A percentile compares a stretch with the other conserved stretches of the same genome.
Conservation (phyloP, 2,797 vertebrate genomes). For the Epinephelus malabaricus region DNA sequence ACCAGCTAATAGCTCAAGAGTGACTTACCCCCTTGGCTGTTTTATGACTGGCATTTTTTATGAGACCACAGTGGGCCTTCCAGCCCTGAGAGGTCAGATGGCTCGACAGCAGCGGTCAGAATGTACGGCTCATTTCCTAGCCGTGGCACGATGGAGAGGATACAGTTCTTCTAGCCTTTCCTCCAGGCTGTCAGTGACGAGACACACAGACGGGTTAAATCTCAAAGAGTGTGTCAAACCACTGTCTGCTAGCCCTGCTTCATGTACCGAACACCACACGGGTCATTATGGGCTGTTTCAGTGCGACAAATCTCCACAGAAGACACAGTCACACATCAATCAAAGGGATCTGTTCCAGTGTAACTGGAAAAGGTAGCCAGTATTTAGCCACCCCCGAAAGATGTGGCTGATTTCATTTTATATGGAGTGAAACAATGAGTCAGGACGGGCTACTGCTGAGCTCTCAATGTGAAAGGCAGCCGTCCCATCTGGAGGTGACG, state of each 20-base stretch:
- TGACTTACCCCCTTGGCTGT: constrained; percentile 74
- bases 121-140: constrained; percentile 79
- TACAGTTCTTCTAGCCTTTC: constrained; percentile 65
- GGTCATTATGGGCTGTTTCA: constrained; percentile 57
- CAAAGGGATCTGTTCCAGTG: constrained; percentile 43
- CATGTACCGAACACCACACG: constrained; percentile 57
- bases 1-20: constrained; percentile 75
- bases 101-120: constrained; percentile 75
- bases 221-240: constrained; percentile 66
- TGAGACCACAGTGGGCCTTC: constrained; percentile 78
- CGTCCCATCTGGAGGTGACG: constrained; percentile 76
- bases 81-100: constrained; percentile 77
- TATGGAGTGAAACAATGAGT: constrained; percentile 83
- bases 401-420: constrained; percentile 83
- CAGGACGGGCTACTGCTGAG: constrained; percentile 73
- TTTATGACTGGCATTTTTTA: constrained; percentile 84
- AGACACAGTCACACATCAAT: constrained; percentile 39
- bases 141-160: constrained; percentile 75
- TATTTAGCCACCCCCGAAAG: constrained; percentile 60
- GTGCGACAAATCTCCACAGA: constrained; percentile 48
- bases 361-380: constrained; percentile 65
- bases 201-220: constrained; percentile 55
- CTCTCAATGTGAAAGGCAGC: constrained; percentile 71
- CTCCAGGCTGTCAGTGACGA: constrained; percentile 61
- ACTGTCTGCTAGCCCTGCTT: constrained; percentile 68